Base-by-base conservation (phyloP, 2,797 vertebrate species). In the Enteromius viviparus region DNA sequence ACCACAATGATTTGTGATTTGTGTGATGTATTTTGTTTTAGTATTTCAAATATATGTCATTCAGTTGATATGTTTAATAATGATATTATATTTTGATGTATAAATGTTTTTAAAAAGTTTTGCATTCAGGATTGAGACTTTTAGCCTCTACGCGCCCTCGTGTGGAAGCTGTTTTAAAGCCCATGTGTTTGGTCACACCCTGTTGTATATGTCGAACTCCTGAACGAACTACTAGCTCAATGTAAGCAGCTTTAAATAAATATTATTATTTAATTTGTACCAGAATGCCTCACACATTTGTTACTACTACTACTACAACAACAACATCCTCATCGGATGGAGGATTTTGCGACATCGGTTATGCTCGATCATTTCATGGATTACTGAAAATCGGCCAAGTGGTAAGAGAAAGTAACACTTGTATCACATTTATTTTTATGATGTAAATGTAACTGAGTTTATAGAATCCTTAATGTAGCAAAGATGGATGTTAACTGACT, bases 321-420 rank as follows among this genome's bases (percentile, higher is more conserved):
- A 84, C 88, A 47, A 82, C 88, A 1, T 76, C 83, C 8, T 69
- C 89, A 0, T 91, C 88, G 66, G 82, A 83, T 23, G 89, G 85
- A 71, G 45, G 89, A 0, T 47, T 86, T 60, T 81, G 93, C 58
- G 91, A 93, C 87, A 0, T 84, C 77, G 91, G 91, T 53, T 97
- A 97, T 92, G 93, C 93, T 78, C 93, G 95, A 37, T 96, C 96
- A 83, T 91, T 92, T 84, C 89, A 92, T 19, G 97, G 96, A 60
- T 87, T 96, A 86, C 94, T 98, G 45, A 97, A 98, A 89, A 89
- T 95, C 82, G 96, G 94, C 62, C 97, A 98, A 91, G 94, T 97
- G 95, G 97, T 98, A 93, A 97, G 96, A 53, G 75, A 76, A 45
- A 7, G 0, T n/a, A 55, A 45, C 23, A 58, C 42, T 85, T 53